Conservation (phyloP, 2,888 invertebrate species). For the Ceriagrion tenellum region DNA sequence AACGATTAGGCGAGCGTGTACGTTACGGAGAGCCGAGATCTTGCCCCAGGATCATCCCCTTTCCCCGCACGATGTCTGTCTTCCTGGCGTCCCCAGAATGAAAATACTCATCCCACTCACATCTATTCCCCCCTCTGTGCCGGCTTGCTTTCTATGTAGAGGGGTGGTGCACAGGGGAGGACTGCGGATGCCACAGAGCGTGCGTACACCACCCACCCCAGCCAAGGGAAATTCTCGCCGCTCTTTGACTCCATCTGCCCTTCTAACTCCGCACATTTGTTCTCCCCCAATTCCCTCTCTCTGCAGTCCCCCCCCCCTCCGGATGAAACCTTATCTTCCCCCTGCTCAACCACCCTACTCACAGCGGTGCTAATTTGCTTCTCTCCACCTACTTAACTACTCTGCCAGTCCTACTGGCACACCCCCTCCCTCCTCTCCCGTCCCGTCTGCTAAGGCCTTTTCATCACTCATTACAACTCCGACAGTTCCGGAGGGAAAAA, state of each 20-base stretch:
- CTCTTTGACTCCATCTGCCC: not conserved
- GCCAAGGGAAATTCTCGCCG: not conserved
- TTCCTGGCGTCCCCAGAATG: not conserved
- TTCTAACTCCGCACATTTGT: not conserved
- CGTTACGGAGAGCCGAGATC: no score
- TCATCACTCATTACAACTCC: slow-evolving; percentile 59
- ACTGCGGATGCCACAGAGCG: not conserved
- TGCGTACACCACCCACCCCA: not conserved
- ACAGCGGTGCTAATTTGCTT: not conserved
- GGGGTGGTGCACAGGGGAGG: not conserved
- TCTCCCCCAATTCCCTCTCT: not conserved
- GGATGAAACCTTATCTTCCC: not conserved
- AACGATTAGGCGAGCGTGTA: no score
- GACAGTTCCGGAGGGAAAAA: not conserved
- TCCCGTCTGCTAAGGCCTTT: not conserved
- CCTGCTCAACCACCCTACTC: not conserved
- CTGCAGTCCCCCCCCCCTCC: not conserved
- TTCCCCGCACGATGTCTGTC: not conserved
- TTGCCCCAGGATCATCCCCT: not conserved
- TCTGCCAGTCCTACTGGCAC: not conserved
- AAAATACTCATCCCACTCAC: not conserved
- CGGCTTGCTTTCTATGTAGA: not conserved
- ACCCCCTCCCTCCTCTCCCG: not conserved
- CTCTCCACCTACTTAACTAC: slow-evolving; percentile 40
- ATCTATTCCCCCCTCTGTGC: not conserved